phyloP scores from a whole-genome alignment of 2,888 invertebrate species.

The Cataglyphis albicans region DNA sequence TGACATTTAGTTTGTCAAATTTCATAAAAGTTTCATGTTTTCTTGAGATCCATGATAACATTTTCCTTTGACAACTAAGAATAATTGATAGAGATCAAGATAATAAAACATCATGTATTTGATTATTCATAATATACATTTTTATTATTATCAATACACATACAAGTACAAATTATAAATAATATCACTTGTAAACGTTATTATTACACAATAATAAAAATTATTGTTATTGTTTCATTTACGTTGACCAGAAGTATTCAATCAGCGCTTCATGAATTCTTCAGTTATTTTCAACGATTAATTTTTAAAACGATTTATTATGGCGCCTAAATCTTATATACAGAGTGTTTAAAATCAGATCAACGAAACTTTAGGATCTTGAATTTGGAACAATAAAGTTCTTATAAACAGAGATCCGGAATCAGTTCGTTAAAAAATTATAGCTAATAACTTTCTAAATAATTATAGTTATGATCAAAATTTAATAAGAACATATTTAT shows the following conservation, averaged over 20 bases:
- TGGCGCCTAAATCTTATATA: not conserved
- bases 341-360: too few species aligned
- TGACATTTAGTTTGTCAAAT: not conserved
- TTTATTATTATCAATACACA: not conserved
- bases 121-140: not conserved
- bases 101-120: not conserved
- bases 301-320: conserved; percentile 10
- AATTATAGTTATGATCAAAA: too few species aligned
- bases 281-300: conserved; percentile 7
- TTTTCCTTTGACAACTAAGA: not conserved
- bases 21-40: conserved; percentile 11
- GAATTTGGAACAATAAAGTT: too few species aligned
- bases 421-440: too few species aligned
- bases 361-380: too few species aligned
- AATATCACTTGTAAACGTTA: not conserved
- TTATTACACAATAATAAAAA: not conserved
- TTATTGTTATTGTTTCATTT: not conserved
- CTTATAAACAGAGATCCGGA: too few species aligned
- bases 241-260: conserved; percentile 6
- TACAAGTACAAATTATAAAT: not conserved
- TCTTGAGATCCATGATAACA: not conserved
- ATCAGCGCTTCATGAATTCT: not conserved
- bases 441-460: too few species aligned
- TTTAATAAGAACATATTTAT: too few species aligned
- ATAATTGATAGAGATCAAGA: not conserved